A percentile compares a stretch with the other conserved stretches of the same genome.
phyloP scores from a whole-genome alignment of 2,888 invertebrate species.

The Drosophila neoperkinsi region DNA sequence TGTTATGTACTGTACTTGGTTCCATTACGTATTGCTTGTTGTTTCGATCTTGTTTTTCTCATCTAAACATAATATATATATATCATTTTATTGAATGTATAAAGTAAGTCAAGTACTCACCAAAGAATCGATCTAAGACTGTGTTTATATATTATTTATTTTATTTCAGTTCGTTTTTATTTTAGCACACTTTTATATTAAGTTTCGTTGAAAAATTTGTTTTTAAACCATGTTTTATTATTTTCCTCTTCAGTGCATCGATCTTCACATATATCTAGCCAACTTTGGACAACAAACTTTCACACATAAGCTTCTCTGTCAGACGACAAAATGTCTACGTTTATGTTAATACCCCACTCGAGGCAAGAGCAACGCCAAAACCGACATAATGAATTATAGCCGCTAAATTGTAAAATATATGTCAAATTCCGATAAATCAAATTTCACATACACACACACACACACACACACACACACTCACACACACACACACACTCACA shows the following conservation, averaged over 20 bases:
- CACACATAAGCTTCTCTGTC: slow-evolving; percentile 37
- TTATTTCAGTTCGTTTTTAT: not conserved
- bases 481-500: slow-evolving; percentile 7
- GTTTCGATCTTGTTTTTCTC: not conserved
- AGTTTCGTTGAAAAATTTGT: not conserved
- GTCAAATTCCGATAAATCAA: slow-evolving; percentile 78
- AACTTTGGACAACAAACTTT: slow-evolving; percentile 22
- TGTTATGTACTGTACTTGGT: too few relatives aligned
- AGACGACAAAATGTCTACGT: slow-evolving; percentile 51
- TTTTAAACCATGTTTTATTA: not conserved
- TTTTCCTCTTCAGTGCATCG: not conserved
- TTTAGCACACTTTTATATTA: not conserved
- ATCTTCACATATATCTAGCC: slow-evolving; percentile 9
- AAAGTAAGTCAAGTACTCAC: not conserved
- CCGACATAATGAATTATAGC: slow-evolving; percentile 80
- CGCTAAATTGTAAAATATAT: slow-evolving; percentile 81
- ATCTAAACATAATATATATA: not conserved
- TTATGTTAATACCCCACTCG: slow-evolving; percentile 59
- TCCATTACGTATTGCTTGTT: too few relatives aligned
- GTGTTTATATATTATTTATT: not conserved
- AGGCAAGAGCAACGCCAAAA: slow-evolving; percentile 65
- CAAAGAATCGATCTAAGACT: not conserved
- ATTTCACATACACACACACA: slow-evolving; percentile 44
- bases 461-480: slow-evolving; percentile 14
- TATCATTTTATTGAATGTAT: not conserved